Evolutionary conservation across 2,888 invertebrate species (phyloP).

Genomic region (Ormyrus rosae): DNA sequence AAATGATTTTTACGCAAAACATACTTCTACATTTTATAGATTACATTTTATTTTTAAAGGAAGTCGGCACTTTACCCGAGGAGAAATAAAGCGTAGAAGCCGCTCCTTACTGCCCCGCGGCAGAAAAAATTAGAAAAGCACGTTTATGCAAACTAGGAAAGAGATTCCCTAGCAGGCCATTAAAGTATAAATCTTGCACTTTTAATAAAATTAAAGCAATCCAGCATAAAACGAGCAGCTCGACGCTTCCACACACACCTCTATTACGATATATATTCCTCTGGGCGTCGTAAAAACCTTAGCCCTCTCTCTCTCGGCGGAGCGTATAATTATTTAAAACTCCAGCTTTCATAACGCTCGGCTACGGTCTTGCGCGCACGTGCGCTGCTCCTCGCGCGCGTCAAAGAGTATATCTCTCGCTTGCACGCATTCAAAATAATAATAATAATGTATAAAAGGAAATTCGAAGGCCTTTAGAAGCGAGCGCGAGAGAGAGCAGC

Average conservation of each 20-base stretch:
- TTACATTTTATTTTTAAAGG: too few relatives aligned
- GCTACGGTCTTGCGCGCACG: background rate
- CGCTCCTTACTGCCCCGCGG: background rate
- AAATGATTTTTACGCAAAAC: too few relatives aligned
- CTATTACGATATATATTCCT: conserved; percentile 35
- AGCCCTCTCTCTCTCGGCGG: background rate
- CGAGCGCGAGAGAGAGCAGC: conserved; percentile 14
- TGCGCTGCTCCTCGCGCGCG: background rate
- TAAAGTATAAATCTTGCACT: conserved; percentile 28
- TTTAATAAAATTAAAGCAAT: conserved; percentile 42
- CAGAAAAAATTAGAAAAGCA: too few relatives aligned
- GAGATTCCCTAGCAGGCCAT: background rate
- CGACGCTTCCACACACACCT: background rate
- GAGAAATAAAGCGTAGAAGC: background rate
- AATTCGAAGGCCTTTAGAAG: conserved; percentile 36
- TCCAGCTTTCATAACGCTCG: conserved; percentile 36
- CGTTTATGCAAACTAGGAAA: conserved; percentile 22
- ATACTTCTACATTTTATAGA: too few relatives aligned
- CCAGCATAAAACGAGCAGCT: conserved; percentile 11
- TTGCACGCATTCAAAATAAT: conserved; percentile 16
- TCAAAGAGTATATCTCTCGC: conserved; percentile 43
- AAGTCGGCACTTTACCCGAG: too few relatives aligned
- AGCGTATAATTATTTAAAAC: conserved; percentile 51
- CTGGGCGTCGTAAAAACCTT: conserved; percentile 32
- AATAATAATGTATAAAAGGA: conserved; percentile 36